Percentiles rank a stretch among this genome's conserved stretches.
Conservation (phyloP, 2,797 vertebrate species). For the Rhinichthys osculus region DNA sequence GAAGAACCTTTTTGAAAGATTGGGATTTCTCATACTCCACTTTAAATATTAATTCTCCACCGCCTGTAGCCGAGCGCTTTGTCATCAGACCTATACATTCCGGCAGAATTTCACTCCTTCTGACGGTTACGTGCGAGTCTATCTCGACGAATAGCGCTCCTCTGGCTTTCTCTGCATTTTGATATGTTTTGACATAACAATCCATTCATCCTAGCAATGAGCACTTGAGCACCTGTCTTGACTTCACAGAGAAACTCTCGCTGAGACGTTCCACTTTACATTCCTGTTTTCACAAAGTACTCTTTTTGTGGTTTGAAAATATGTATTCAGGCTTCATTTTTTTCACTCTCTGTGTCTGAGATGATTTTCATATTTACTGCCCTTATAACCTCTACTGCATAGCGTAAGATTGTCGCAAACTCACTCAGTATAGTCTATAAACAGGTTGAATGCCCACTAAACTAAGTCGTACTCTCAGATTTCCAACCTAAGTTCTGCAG, state of each 20-base stretch:
- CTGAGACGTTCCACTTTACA: slow-evolving; percentile 41
- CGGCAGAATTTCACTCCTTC: slow-evolving; percentile 42
- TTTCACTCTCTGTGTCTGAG: slow-evolving; percentile 7
- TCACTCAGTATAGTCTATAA: neutral
- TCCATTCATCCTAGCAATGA: slow-evolving; percentile 53
- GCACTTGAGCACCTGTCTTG: slow-evolving; percentile 36
- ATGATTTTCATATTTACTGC: slow-evolving; percentile 39
- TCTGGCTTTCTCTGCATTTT: slow-evolving; percentile 44
- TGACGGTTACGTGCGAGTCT: neutral
- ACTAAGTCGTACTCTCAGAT: neutral
- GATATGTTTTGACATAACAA: slow-evolving; percentile 45
- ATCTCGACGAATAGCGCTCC: slow-evolving; percentile 29
- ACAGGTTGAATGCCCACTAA: neutral
- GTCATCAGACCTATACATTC: slow-evolving; percentile 61
- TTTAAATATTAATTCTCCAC: slow-evolving; percentile 54
- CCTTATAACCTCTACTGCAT: slow-evolving; percentile 21
- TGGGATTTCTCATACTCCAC: slow-evolving; percentile 60
- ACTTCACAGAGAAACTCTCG: slow-evolving; percentile 41
- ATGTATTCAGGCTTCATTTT: neutral
- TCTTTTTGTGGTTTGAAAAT: slow-evolving; percentile 30
- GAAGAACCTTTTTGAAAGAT: slow-evolving; percentile 49
- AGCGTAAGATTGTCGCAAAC: neutral
- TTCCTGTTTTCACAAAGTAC: slow-evolving; percentile 38
- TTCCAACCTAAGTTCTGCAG: neutral
- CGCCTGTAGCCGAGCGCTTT: slow-evolving; percentile 56